Conservation (phyloP, 2,888 invertebrate genomes). For the Conus canariensis region DNA sequence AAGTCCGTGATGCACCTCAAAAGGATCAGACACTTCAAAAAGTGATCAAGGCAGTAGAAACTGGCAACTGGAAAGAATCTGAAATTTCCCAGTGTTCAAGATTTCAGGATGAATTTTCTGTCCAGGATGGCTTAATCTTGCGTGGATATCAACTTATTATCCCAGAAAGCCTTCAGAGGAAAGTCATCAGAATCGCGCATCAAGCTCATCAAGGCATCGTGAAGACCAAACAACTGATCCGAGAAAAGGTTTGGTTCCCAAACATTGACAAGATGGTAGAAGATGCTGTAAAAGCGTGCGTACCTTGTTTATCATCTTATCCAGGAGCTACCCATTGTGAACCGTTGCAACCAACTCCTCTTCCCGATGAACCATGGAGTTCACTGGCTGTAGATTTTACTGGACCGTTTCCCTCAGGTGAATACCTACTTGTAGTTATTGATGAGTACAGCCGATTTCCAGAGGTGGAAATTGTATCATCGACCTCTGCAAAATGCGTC, state of each 20-base stretch:
- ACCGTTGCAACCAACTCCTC: background rate
- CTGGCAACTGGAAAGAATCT: constrained; percentile 44
- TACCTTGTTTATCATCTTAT: constrained; percentile 49
- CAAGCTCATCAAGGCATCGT: constrained; percentile 60
- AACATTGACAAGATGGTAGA: constrained; percentile 57
- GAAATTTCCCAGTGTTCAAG: constrained; percentile 15
- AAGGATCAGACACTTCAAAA: constrained; percentile 42
- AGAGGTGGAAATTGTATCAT: constrained; percentile 50
- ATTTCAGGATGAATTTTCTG: constrained; percentile 43
- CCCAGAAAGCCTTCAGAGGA: constrained; percentile 50
- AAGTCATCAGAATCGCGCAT: constrained; percentile 56
- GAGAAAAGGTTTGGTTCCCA: constrained; percentile 63
- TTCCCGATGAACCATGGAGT: constrained; percentile 36
- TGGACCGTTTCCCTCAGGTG: constrained; percentile 44
- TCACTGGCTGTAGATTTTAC: constrained; percentile 37
- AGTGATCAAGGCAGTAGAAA: constrained; percentile 48
- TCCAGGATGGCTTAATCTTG: constrained; percentile 38
- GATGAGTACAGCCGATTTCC: constrained; percentile 28
- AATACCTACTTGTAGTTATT: background rate
- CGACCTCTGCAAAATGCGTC: constrained; percentile 46
- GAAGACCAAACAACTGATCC: constrained; percentile 51
- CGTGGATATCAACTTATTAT: constrained; percentile 50
- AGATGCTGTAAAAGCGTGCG: constrained; percentile 45
- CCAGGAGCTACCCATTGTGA: background rate
- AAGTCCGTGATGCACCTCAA: constrained; percentile 46